Base-by-base conservation (phyloP, 2,797 vertebrate species). In the Etheostoma nigrum region DNA sequence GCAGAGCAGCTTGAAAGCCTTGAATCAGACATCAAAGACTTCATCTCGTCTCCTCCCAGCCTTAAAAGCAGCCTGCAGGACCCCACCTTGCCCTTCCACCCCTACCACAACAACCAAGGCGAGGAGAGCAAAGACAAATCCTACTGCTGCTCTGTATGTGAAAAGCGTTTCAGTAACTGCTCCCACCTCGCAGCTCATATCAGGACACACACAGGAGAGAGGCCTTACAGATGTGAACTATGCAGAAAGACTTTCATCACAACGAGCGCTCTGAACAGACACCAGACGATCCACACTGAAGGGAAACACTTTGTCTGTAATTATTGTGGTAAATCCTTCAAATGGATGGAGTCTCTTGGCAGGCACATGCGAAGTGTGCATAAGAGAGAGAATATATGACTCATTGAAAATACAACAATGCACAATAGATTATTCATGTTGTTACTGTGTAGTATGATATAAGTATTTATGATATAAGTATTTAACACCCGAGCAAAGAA, bases 311-410 rank as follows among this genome's bases (percentile, higher is more conserved):
- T 86, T 23, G 55, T 91, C 12, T 94, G 93, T 6, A 90, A 70
- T 19, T 90, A 78, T 7, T 93, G 93, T 72, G 91, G 86, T 0
- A 93, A 94, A 65, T 92, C 92, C 60, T 93, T 92, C 40, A 94
- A 94, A 23, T 94, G 93, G 93, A 93, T 94, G 91, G 93, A 94
- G 84, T 93, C 91, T 65, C 89, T 94, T 0, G 89, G 90, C 27
- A 83, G 92, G 48, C 93, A 94, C 48, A 30, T 92, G 1, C 74
- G 90, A 33, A 83, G 89, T 5, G 87, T 89, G 18, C 93, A 94
- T 40, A 92, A 91, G 76, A 88, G 79, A 23, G 89, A 90, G 0
- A 86, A 79, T 6, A 7, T 80, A 73, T 86, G 79, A 89, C 48
- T n/a, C 3, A 16, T 6, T 40, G 23, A 72, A 57, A 40, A 42